Evolutionary conservation across 2,797 vertebrate genomes (phyloP), one percentile per base, ranked within the genome.

Genomic region (Poecilia wingei): DNA sequence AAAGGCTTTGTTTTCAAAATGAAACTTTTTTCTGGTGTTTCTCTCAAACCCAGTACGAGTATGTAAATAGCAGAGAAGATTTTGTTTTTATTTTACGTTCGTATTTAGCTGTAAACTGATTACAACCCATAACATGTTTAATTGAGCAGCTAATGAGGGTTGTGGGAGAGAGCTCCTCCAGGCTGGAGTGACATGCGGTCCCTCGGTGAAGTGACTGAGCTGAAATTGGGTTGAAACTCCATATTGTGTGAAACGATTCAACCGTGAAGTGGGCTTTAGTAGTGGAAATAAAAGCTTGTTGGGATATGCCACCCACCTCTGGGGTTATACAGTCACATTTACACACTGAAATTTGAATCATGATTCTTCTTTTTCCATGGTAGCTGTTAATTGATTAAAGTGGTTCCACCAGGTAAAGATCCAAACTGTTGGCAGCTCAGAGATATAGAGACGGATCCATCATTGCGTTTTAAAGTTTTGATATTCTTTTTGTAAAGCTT

Each of bases 171-270:
- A 86, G 69, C 81, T 78, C 57, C 59, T 82, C 75, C 43, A 78
- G 79, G 72, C 68, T 76, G 79, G 43, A 85, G 41, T 83, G 85
- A 77, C 75, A 8, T 43, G 49, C 49, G 57, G 68, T 77, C 5
- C 14, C 72, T 83, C 75, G 36, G 28, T 76, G 72, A 75, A 84
- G 68, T 14, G 20, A 6, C 66, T 36, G 6, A 31, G 45, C 76
- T 72, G 53, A 78, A 78, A 82, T 82, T 82, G 81, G 59, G 70
- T 79, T 39, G 73, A 84, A 87, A 82, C 78, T 78, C 47, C 69
- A 45, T 84, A 87, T 80, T 82, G 72, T 79, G 46, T 82, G 57
- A 79, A 83, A 73, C 77, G 59, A 79, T 72, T 87, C 84, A 81
- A 61, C 59, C 71, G 36, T 77, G 81, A 87, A 80, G 77, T 6